Base-by-base conservation (phyloP, 1,140 invertebrate species). In the Hormaphis cornu region DNA sequence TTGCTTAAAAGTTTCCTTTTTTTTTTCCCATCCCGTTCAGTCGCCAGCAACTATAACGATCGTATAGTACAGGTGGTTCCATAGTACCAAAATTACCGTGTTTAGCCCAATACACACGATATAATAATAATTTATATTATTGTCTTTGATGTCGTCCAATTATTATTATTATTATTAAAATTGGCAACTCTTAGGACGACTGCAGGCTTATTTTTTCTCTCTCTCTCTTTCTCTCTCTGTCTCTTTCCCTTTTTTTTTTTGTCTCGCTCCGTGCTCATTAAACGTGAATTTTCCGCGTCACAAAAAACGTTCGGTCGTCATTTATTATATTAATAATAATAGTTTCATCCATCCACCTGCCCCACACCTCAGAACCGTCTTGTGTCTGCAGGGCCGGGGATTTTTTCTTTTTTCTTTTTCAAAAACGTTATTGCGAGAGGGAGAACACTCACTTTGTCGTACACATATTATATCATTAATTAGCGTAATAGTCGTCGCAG, bases 81-180 rank as follows among this genome's bases (percentile, higher is more conserved):
- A n/a, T n/a, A n/a, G n/a, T n/a, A n/a, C n/a, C n/a, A 54, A 33
- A 54, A 54, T 33, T 54, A 35, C 52, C 52, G 28, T n/a, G n/a
- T 54, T 54, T 54, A 54, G 10, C 28, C 30, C 28, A 12, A 54
- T n/a, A n/a, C n/a, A n/a, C n/a, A 28, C 28, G 26, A n/a, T n/a
- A n/a, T n/a, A n/a, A n/a, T n/a, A n/a, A n/a, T n/a, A n/a, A n/a
- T n/a, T n/a, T n/a, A n/a, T n/a, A n/a, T n/a, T n/a, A n/a, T n/a
- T 63, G 48, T 59, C 61, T 37, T 58, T 72, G 71, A 69, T 69
- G 50, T 70, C 56, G 66, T 70, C 54, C 66, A 72, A 72, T 66
- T 66, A 66, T 46, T 46, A 46, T n/a, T n/a, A n/a, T n/a, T n/a
- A 72, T 66, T 66, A 66, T 66, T 66, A 48, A 33, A 48, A 66